Conservation (phyloP, 2,797 vertebrate genomes). For the Pipistrellus pipistrellus region DNA sequence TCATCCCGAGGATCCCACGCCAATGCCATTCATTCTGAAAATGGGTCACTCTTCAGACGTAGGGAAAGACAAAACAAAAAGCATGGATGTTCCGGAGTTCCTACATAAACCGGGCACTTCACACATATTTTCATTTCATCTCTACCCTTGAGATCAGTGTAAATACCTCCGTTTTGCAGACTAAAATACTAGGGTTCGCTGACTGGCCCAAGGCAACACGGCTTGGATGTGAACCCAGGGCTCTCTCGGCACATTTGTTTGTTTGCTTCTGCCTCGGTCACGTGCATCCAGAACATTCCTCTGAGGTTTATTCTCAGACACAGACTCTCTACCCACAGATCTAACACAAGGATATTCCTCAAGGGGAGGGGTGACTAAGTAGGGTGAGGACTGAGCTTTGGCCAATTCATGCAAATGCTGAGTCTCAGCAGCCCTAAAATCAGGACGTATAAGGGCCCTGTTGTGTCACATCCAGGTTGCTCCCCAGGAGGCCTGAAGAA, state of each 20-base stretch:
- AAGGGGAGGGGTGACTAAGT: neutral
- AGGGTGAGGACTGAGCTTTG: neutral
- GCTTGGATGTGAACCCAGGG: neutral
- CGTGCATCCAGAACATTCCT: neutral
- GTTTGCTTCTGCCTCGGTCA: neutral
- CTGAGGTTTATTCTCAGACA: neutral
- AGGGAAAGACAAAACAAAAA: neutral
- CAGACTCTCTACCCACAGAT: neutral
- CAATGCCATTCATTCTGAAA: conserved; percentile 37
- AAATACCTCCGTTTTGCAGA: neutral
- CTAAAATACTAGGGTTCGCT: neutral
- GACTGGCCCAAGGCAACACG: neutral
- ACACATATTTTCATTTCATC: conserved; percentile 43
- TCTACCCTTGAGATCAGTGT: neutral
- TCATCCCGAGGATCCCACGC: neutral
- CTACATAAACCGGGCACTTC: neutral
- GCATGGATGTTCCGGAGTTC: neutral
- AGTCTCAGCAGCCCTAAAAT: neutral
- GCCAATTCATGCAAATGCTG: neutral
- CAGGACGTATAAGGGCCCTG: neutral
- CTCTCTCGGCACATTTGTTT: neutral
- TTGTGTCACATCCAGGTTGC: neutral
- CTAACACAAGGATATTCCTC: neutral
- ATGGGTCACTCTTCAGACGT: conserved; percentile 4
- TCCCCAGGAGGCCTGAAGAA: neutral